Base-by-base conservation (phyloP, 2,888 invertebrate species). In the Drosophila bunnanda region DNA sequence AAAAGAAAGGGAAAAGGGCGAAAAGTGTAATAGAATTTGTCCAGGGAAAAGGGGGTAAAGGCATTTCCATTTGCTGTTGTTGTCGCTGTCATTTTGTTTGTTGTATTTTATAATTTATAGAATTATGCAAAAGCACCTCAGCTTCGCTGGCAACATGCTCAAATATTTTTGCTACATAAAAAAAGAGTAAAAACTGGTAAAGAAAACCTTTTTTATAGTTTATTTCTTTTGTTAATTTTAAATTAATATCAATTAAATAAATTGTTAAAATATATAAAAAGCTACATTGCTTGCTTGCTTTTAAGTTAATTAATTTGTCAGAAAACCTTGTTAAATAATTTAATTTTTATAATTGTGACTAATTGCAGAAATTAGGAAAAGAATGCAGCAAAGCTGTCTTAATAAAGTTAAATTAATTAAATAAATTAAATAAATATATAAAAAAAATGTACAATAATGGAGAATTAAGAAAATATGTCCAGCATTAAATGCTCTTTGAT, bases 101-200 rank as follows among this genome's bases (percentile, higher is more conserved):
- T 67, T 68, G 55, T 48, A 55, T 48, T 68, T 67, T 68, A 69
- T 53, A 58, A 71, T 71, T 58, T 71, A 69, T 68, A 39, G 68
- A 67, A 67, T 68, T 67, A 68, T 67, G 66, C 65, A 65, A 53
- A 65, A 30, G 32, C 25, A 20, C 39, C 59, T 56, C 30, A 59
- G 39, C n/a, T 56, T 52, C 55, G n/a, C 20, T n/a, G 6, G 20
- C 15, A 15, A 44, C 43, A 25, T 20, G 55, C n/a, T 55, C 30
- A 56, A 59, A 56, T 59, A 39, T 41, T 57, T 34, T n/a, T 38
- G 8, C 15, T 9, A 15, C 20, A 22, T 22, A 22, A 43, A 22
- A 44, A 9, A 0, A 39, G 22, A 22, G 22, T 44, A 22, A 20
- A 41, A 41, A 41, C 20, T 12, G 12, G 20, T 0, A 20, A 41